phyloP scores from a whole-genome alignment of 23 tunicate genomes.

The Clavelina lepadiformis region DNA sequence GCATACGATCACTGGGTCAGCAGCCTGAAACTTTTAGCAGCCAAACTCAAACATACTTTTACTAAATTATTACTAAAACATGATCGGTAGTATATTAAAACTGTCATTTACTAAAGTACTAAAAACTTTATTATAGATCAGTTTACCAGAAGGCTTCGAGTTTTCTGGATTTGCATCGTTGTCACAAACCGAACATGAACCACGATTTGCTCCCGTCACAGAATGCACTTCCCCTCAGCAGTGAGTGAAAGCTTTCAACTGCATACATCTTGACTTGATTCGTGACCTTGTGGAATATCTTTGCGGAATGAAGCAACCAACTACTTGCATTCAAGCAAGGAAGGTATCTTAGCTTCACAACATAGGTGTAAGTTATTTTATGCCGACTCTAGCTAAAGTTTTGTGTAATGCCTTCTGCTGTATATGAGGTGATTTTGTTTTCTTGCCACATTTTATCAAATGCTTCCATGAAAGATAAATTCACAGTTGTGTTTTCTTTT shows the following conservation, averaged over 20 bases:
- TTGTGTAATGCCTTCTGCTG: too few relatives aligned
- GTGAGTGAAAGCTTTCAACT: background rate
- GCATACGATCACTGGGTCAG: too few relatives aligned
- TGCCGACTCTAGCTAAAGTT: background rate
- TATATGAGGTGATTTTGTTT: too few relatives aligned
- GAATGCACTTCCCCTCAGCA: background rate
- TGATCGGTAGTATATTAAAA: too few relatives aligned
- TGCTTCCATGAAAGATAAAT: too few relatives aligned
- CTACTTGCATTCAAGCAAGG: slow-evolving; percentile 59
- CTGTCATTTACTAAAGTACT: too few relatives aligned
- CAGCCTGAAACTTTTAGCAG: too few relatives aligned
- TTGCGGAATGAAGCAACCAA: slow-evolving; percentile 66
- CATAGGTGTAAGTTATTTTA: too few relatives aligned
- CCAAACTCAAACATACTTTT: too few relatives aligned
- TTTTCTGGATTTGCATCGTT: slow-evolving; percentile 53
- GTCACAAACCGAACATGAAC: slow-evolving; percentile 2
- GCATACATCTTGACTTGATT: slow-evolving; percentile 24
- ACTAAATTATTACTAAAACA: too few relatives aligned
- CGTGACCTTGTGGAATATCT: slow-evolving; percentile 49
- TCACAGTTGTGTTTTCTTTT: too few relatives aligned
- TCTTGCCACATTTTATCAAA: background rate
- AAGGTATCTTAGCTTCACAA: too few relatives aligned
- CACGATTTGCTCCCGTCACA: slow-evolving; percentile 3
- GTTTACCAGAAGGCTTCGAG: slow-evolving; percentile 40
- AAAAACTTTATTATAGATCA: slow-evolving; percentile 1